Evolutionary conservation across 2,888 invertebrate genomes (phyloP), one percentile per base, ranked within the genome.

Genomic region (Epinotia nisella): DNA sequence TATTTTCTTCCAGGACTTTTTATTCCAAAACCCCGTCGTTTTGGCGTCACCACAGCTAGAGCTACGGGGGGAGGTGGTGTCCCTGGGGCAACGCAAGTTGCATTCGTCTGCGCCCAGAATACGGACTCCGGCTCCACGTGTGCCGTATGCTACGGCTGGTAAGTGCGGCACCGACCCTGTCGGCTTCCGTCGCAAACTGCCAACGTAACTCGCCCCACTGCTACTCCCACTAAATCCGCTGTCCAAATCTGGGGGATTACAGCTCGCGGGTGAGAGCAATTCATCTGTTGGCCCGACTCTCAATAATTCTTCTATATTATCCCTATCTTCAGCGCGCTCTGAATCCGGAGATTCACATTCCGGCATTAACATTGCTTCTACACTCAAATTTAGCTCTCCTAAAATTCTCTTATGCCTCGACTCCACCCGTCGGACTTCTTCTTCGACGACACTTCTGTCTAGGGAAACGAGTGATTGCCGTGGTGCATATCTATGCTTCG

Each of bases 301-400:
- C 79, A 97, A 89, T 78, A 96, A 88, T 84, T 96, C 96, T 80
- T 95, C 95, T 76, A 95, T 92, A 83, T 95, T 95, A 83, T 95
- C 95, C 83, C 94, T 94, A 77, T 94, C 94, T 83, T 95, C 95
- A 73, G 94, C 95, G 81, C 95, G 94, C 85, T 95, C 95, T 65
- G 95, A 95, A 86, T 94, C 95, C 78, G 94, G 95, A 78, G 94
- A 95, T 90, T 94, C 95, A 76, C 95, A 95, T 82, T 96, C 95
- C 19, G 97, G 98, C 98, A 98, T 98, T 78, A 98, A 90, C 97
- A 98, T 97, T 60, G 97, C 97, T 91, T 98, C 98, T 59, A 97
- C 97, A 80, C 97, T 97, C 75, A 98, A 94, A 94, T 98, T 98
- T 74, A 98, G 92, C 88, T 98, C 97, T 59, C 97, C 97, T 76